Percentiles rank a stretch among this genome's conserved stretches.
These are phyloP conservation scores for Xiphias gladius DNA, from an alignment of 2,113 vertebrate species.

Conservation along the genomic window DNA sequence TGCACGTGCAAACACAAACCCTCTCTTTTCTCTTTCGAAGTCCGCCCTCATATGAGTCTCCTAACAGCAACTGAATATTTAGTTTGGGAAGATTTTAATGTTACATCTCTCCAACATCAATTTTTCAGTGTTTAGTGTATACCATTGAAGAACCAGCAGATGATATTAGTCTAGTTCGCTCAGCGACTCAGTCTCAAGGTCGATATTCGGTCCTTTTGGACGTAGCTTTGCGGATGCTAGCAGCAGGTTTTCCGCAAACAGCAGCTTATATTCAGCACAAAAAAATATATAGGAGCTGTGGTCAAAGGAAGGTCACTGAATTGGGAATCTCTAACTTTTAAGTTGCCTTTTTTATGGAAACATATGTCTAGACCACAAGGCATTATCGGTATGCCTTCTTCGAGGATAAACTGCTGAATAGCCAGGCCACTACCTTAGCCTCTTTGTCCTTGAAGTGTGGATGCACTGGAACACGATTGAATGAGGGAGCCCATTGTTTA, in stretches of 20 bases:
- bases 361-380: slow-evolving; percentile 58
- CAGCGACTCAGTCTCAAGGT: slow-evolving; percentile 14
- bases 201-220: slow-evolving; percentile 10
- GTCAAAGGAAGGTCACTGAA: slow-evolving; percentile 67
- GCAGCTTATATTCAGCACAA: slow-evolving; percentile 28
- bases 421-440: slow-evolving; percentile 20
- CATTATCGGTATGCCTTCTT: slow-evolving; percentile 55
- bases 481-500: slow-evolving; percentile 67
- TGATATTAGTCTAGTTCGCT: slow-evolving; percentile 6
- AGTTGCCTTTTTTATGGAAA: slow-evolving; percentile 58
- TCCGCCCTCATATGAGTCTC: not conserved
- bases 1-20: not conserved
- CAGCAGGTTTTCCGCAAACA: slow-evolving; percentile 21
- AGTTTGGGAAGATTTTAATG: not conserved
- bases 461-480: slow-evolving; percentile 43
- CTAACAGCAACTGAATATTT: slow-evolving; percentile 13
- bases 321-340: slow-evolving; percentile 47
- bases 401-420: slow-evolving; percentile 57
- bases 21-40: slow-evolving; percentile 23
- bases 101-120: not conserved
- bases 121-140: not conserved
- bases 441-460: slow-evolving; percentile 63
- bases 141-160: slow-evolving; percentile 4
- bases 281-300: slow-evolving; percentile 60
- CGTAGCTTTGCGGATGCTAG: slow-evolving; percentile 6